Base-by-base conservation (phyloP, 2,888 invertebrate genomes). In the Eremobia ochroleuca region DNA sequence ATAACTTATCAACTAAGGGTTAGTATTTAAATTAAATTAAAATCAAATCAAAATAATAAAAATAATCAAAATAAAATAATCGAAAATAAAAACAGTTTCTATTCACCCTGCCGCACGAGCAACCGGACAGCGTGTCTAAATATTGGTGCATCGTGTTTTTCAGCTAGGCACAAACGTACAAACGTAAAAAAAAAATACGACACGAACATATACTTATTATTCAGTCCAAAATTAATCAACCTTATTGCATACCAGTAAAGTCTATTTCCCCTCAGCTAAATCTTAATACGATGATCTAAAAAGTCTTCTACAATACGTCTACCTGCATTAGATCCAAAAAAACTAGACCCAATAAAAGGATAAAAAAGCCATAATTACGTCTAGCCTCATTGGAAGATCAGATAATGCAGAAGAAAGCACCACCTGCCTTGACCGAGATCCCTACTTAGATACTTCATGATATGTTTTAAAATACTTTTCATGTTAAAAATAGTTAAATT, bases 391-490 rank as follows among this genome's bases (percentile, higher is more conserved):
- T 75, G 67, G 61, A 74, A 79, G 75, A 77, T 79, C 79, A 73
- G 81, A 79, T 83, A 82, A 72, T 46, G 34, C n/a, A 68, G 73
- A 88, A 89, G 88, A 89, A 89, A 89, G 82, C 61, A 31, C 0
- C 34, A 6, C 0, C 0, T 73, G 40, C 88, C 88, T 85, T 88
- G 89, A 70, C 88, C 89, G 77, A 85, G 79, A 86, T 89, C 62
- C 31, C 82, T 59, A 83, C 73, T 78, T 85, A 87, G 74, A 87
- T 87, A n/a, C n/a, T 82, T 82, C 49, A 82, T 40, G 80, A 83
- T 68, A 74, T 75, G 72, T 80, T 79, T 77, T 83, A 76, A 86
- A 87, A 81, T 80, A 79, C 73, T 73, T 73, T 74, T 52, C 43
- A 18, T 64, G 76, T 73, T 79, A 77, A 74, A 88, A 84, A 86